Evolutionary conservation across 2,888 invertebrate genomes (phyloP), one percentile per base, ranked within the genome.

Genomic region (Clunio marinus): DNA sequence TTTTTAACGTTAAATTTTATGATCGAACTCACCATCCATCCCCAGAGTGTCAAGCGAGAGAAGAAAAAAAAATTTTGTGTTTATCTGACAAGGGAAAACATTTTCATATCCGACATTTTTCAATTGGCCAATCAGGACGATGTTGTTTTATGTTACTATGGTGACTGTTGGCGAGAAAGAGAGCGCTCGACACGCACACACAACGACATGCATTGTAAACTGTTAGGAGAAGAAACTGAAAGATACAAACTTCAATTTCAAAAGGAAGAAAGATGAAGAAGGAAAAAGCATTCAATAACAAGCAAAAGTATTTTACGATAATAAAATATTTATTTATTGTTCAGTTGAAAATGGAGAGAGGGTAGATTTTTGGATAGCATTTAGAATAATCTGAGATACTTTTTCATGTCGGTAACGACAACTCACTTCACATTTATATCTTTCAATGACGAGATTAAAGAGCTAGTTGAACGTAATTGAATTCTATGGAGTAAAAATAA

Each of bases 311-410:
- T 67, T 67, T 67, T 67, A 67, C 24, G 46, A 37, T 67, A 67
- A 57, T 67, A 67, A 67, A 67, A 67, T 67, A 67, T 67, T 67
- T 67, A 67, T 67, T 67, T 67, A 65, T 65, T 65, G 65, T 65
- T 27, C 51, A 28, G 51, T 17, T 8, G 7, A 5, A n/a, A n/a
- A n/a, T 10, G 27, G 32, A 10, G 4, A 32, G 4, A 10, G 32
- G 32, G 32, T 32, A 10, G 32, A 32, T 7, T 4, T 32, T 32
- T 32, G 32, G 4, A 7, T 32, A n/a, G 32, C 10, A 32, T 32
- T 7, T 32, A 10, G 10, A 10, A 7, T 4, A 7, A 10, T 32
- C 10, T 32, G 32, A 32, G 10, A 32, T 10, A 10, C 32, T 32
- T 32, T 10, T 7, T 32, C 4, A 32, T 32, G 32, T 32, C 4